Evolutionary conservation across 2,113 vertebrate species (phyloP).

Genomic region (Uria lomvia): DNA sequence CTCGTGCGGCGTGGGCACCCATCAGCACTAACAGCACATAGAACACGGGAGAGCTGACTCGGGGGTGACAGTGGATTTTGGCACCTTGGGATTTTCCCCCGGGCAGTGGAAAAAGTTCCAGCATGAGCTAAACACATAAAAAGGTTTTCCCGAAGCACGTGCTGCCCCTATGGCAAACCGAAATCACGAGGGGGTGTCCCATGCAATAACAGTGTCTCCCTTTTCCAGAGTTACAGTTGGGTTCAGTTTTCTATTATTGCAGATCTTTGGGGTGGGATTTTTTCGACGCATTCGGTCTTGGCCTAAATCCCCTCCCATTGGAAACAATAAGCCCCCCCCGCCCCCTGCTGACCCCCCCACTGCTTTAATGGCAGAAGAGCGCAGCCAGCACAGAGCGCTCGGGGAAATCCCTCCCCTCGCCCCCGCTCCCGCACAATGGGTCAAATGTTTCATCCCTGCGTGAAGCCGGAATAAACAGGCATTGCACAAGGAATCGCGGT

Average conservation of each 20-base stretch:
- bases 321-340: conserved; percentile 15
- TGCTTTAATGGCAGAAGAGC: not conserved
- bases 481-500: not conserved
- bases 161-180: not conserved
- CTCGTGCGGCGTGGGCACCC: not conserved
- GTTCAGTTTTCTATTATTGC: conserved; percentile 37
- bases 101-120: not conserved
- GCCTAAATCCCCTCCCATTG: not conserved
- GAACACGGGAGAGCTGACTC: not conserved
- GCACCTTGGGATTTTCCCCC: not conserved
- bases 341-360: not conserved
- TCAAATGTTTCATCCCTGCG: not conserved
- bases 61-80: not conserved
- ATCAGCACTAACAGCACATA: not conserved
- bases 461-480: conserved; percentile 30
- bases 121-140: not conserved
- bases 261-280: conserved; percentile 8
- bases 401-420: not conserved
- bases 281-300: not conserved
- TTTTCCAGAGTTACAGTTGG: not conserved
- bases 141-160: not conserved
- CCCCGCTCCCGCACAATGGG: not conserved
- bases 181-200: not conserved
- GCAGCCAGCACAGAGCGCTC: not conserved
- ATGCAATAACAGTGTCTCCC: not conserved